A percentile compares a stretch with the other conserved stretches of the same genome.
These are phyloP conservation scores for Urocolius indicus DNA, from an alignment of 2,113 vertebrate species.

Conservation along the genomic window DNA sequence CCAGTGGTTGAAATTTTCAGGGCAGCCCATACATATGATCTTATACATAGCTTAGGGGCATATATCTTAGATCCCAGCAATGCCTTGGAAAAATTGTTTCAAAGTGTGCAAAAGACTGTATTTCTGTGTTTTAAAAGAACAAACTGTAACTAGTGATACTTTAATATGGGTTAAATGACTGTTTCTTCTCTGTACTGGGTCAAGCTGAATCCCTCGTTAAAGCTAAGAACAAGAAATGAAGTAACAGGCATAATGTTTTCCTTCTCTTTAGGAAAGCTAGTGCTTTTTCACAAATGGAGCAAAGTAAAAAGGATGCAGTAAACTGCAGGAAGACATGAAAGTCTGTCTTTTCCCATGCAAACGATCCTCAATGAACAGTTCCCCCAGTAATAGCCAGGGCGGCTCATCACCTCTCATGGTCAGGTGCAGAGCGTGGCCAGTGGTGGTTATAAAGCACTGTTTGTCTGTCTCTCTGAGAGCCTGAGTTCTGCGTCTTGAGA, in stretches of 20 bases:
- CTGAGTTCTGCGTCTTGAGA: conserved; percentile 43
- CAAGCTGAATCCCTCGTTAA: neutral
- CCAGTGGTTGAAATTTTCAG: neutral
- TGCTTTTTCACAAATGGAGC: conserved; percentile 7
- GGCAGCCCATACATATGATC: neutral
- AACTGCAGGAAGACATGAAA: conserved; percentile 57
- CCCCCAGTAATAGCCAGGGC: neutral
- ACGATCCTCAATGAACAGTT: conserved; percentile 23
- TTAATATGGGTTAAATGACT: neutral
- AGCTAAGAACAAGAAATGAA: neutral
- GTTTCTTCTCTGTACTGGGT: neutral
- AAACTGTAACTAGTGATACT: neutral
- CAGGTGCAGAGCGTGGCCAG: conserved; percentile 34
- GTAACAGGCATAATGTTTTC: neutral
- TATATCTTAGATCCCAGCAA: neutral
- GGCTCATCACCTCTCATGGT: neutral
- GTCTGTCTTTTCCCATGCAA: conserved; percentile 34
- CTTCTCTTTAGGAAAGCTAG: neutral
- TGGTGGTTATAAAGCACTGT: conserved; percentile 46
- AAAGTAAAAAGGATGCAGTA: conserved; percentile 46
- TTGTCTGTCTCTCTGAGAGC: conserved; percentile 63
- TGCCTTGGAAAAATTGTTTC: neutral
- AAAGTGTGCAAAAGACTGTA: neutral
- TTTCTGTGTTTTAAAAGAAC: neutral
- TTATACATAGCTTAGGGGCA: neutral